Percentiles rank a stretch among this genome's conserved stretches.
Evolutionary conservation across 2,888 invertebrate genomes (phyloP).

Genomic region (Luperina nickerlii): DNA sequence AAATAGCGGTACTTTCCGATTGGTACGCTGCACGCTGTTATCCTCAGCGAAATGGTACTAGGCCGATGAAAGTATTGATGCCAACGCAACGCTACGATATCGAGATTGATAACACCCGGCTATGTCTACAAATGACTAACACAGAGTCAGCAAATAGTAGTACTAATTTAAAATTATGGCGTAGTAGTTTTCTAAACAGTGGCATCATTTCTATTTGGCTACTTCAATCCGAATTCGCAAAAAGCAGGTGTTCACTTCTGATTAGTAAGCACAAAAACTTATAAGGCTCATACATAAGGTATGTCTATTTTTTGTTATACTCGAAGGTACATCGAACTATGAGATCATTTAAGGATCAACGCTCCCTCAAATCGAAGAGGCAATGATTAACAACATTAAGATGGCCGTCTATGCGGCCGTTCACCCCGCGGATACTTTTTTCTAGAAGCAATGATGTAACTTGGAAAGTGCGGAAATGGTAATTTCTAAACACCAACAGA

Average conservation of each 20-base stretch:
- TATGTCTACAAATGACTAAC: slow-evolving; percentile 19
- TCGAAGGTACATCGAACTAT: slow-evolving; percentile 76
- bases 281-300: slow-evolving; percentile 50
- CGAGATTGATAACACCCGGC: slow-evolving; percentile 47
- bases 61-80: slow-evolving; percentile 82
- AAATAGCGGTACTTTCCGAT: slow-evolving; percentile 86
- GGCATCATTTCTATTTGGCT: slow-evolving; percentile 23
- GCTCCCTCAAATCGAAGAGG: slow-evolving; percentile 82
- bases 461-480: slow-evolving; percentile 89
- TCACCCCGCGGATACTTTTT: slow-evolving; percentile 83
- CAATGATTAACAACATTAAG: slow-evolving; percentile 82
- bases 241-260: slow-evolving; percentile 47
- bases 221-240: slow-evolving; percentile 11
- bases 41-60: slow-evolving; percentile 77
- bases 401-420: slow-evolving; percentile 81
- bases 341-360: slow-evolving; percentile 89
- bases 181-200: slow-evolving; percentile 16
- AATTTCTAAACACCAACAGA: slow-evolving; percentile 82
- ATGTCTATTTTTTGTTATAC: slow-evolving; percentile 69
- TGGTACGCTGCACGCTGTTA: slow-evolving; percentile 79
- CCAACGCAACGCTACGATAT: slow-evolving; percentile 42
- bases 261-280: slow-evolving; percentile 60
- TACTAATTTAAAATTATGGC: too few relatives aligned
- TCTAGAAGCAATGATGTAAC: slow-evolving; percentile 84
- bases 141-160: background rate